These are phyloP conservation scores for Typhlichthys eigenmanni DNA, from an alignment of 2,797 vertebrate species.

Conservation along the genomic window DNA sequence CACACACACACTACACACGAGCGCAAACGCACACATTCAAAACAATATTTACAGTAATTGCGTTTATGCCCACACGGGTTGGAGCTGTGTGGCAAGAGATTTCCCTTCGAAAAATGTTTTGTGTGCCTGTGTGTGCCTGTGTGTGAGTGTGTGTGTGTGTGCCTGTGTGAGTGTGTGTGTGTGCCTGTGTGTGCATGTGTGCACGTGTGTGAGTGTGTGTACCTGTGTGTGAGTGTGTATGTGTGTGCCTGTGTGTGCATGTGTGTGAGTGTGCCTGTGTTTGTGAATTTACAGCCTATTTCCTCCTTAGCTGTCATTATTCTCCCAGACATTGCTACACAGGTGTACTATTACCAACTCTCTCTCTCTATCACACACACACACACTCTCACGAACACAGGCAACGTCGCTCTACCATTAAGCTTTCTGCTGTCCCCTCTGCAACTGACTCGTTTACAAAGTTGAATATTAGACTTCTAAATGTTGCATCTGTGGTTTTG, in stretches of 20 bases:
- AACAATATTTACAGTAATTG: constrained; percentile 2
- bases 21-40: constrained; percentile 22
- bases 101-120: not conserved
- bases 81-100: not conserved
- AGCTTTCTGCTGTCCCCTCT: too few relatives aligned
- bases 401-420: too few relatives aligned
- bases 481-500: too few relatives aligned
- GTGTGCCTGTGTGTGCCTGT: not conserved
- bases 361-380: constrained; percentile 34
- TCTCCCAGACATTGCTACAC: constrained; percentile 51
- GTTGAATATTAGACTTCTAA: too few relatives aligned
- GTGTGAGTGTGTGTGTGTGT: constrained; percentile 1
- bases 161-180: too few relatives aligned
- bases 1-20: constrained; percentile 18
- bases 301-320: constrained; percentile 29
- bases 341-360: constrained; percentile 71
- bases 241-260: not conserved
- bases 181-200: not conserved
- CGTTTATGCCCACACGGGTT: not conserved
- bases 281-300: constrained; percentile 65
- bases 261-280: constrained; percentile 14
- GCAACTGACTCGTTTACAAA: too few relatives aligned
- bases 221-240: constrained; percentile 25
- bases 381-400: not conserved
- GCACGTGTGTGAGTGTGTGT: constrained; percentile 7